Evolutionary conservation across 2,113 vertebrate species (phyloP), one percentile per base, ranked within the genome.

Genomic region (Cyanoderma ruficeps): DNA sequence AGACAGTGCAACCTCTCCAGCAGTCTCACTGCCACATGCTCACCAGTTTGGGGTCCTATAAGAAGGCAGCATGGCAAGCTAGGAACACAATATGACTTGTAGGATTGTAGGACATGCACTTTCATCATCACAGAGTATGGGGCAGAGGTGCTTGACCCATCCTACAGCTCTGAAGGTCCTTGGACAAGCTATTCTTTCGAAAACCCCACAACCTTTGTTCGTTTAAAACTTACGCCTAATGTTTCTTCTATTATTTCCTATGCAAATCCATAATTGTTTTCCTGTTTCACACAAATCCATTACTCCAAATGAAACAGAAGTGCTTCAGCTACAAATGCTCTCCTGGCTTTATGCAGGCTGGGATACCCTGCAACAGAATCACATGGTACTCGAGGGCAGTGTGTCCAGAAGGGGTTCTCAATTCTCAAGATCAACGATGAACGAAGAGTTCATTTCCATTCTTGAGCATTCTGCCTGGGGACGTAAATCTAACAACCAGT

Each of bases 371-470:
- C 44, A 35, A 71, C 15, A 83, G 33, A 92, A 91, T 64, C 55
- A 41, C 28, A 22, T 1, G 1, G 19, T 67, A 78, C 83, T 86
- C 57, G 42, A 96, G 80, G 61, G 44, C 10, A 8, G 5, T 67
- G 33, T 1, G 3, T 57, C 44, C 82, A 88, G 50, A 94, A 93
- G 85, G 44, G 68, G 27, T 46, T 95, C 63, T 94, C 56, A 65
- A 20, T 65, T 90, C 60, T 95, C 56, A 83, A 83, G 52, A 83
- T 72, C 41, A 49, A 41, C 4, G 1, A 25, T 61, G 75, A 90
- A 94, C 55, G 65, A 94, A 89, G 46, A 87, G 80, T 78, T 91
- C 70, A 92, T 94, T 95, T 90, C 63, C 50, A 93, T 96, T 85
- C 95, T 59, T 87, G 47, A 89, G 39, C 44, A 21, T 65, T 77